A percentile compares a stretch with the other conserved stretches of the same genome.
Evolutionary conservation across 35 echinoderm and acorn worm genomes (phyloP).

Genomic region (Apostichopus californicus): DNA sequence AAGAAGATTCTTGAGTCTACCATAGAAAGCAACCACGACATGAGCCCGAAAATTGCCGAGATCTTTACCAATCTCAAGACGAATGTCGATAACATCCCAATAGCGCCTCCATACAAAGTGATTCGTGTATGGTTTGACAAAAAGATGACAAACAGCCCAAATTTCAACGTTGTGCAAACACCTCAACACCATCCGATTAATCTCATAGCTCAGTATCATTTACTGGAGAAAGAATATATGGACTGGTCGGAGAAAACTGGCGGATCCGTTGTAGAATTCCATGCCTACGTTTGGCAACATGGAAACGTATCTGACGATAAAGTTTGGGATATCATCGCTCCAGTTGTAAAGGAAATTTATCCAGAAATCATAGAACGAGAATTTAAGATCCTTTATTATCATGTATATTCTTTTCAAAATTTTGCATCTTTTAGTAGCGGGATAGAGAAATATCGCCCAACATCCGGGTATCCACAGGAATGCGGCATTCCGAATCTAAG

Average conservation of each 20-base stretch:
- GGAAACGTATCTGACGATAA: slow-evolving; percentile 51
- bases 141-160: slow-evolving; percentile 26
- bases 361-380: slow-evolving; percentile 81
- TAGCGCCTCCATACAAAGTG: slow-evolving; percentile 85
- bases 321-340: slow-evolving; percentile 79
- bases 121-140: slow-evolving; percentile 60
- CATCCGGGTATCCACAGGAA: slow-evolving; percentile 54
- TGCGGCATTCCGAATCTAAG: slow-evolving; percentile 75
- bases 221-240: slow-evolving; percentile 70
- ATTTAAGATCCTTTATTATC: slow-evolving; percentile 73
- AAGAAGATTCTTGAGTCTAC: slow-evolving; percentile 59
- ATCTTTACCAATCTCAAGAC: background rate
- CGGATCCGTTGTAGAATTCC: slow-evolving; percentile 78
- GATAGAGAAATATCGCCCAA: slow-evolving; percentile 69
- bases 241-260: slow-evolving; percentile 82
- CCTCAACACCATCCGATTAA: slow-evolving; percentile 78
- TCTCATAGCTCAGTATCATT: slow-evolving; percentile 73
- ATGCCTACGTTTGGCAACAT: slow-evolving; percentile 66
- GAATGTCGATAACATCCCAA: slow-evolving; percentile 17
- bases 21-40: background rate
- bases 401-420: slow-evolving; percentile 63
- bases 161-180: slow-evolving; percentile 70
- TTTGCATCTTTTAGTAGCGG: slow-evolving; percentile 75
- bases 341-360: slow-evolving; percentile 78
- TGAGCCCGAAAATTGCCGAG: background rate